Percentiles rank a stretch among this genome's conserved stretches.
phyloP scores from a whole-genome alignment of 2,888 invertebrate species.

The Eupithecia tripunctaria region DNA sequence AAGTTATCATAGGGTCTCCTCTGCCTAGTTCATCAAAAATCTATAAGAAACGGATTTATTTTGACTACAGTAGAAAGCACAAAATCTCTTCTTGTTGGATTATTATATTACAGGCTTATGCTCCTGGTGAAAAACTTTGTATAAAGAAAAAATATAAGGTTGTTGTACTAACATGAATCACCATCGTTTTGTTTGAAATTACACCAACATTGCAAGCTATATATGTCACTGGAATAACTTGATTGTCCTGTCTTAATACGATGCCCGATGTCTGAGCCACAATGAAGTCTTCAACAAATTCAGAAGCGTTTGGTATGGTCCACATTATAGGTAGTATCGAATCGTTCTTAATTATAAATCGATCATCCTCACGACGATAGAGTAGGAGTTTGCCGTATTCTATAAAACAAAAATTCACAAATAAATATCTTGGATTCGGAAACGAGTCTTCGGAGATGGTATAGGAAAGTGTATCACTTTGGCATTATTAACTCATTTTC shows the following conservation, averaged over 20 bases:
- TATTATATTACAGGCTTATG: too few species aligned
- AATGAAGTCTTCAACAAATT: slow-evolving; percentile 75
- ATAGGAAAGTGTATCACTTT: too few species aligned
- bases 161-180: slow-evolving; percentile 70
- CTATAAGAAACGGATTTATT: slow-evolving; percentile 47
- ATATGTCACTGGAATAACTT: slow-evolving; percentile 79
- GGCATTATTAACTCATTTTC: too few species aligned
- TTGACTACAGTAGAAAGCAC: too few species aligned
- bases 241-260: slow-evolving; percentile 72
- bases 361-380: slow-evolving; percentile 76
- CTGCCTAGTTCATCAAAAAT: slow-evolving; percentile 76
- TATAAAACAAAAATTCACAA: slow-evolving; percentile 45
- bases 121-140: too few species aligned
- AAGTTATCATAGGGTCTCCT: slow-evolving; percentile 73
- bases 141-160: too few species aligned
- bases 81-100: too few species aligned
- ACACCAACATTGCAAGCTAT: slow-evolving; percentile 75
- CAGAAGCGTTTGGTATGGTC: slow-evolving; percentile 75
- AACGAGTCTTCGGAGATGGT: too few species aligned
- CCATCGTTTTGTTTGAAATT: slow-evolving; percentile 66
- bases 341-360: slow-evolving; percentile 82
- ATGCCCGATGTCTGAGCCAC: slow-evolving; percentile 73
- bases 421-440: too few species aligned
- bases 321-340: slow-evolving; percentile 84
- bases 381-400: slow-evolving; percentile 84